A percentile compares a stretch with the other conserved stretches of the same genome.
phyloP scores from a whole-genome alignment of 2,888 invertebrate species.

The Drosophila diplacantha region DNA sequence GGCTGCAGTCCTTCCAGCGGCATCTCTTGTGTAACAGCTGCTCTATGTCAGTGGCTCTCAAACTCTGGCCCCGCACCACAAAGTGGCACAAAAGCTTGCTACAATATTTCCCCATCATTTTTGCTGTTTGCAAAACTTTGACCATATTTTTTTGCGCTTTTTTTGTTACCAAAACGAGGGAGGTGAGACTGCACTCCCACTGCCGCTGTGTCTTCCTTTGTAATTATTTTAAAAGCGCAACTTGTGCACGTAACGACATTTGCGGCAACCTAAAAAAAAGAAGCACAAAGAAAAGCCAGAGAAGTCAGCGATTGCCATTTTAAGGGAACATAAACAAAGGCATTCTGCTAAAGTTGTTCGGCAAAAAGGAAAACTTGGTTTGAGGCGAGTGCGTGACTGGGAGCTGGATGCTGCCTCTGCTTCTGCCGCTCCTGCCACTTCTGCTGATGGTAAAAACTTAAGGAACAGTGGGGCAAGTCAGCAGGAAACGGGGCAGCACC shows the following conservation, averaged over 20 bases:
- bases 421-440: too few relatives aligned
- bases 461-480: constrained; percentile 19
- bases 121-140: constrained; percentile 39
- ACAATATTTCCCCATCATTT: constrained; percentile 40
- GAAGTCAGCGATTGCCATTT: constrained; percentile 62
- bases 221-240: constrained; percentile 72
- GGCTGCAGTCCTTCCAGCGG: constrained; percentile 29
- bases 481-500: not conserved
- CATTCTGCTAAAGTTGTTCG: constrained; percentile 36
- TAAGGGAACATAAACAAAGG: constrained; percentile 63
- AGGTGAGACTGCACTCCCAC: constrained; percentile 7
- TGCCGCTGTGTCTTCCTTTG: constrained; percentile 42
- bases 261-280: constrained; percentile 52
- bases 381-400: constrained; percentile 35
- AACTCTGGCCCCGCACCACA: constrained; percentile 37
- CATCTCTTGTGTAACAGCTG: constrained; percentile 47
- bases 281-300: constrained; percentile 20
- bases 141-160: constrained; percentile 28
- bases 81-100: constrained; percentile 60
- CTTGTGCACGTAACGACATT: constrained; percentile 71
- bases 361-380: constrained; percentile 11
- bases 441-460: not conserved
- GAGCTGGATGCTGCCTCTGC: not conserved
- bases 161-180: not conserved
- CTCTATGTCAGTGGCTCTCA: constrained; percentile 52